Evolutionary conservation across 2,888 invertebrate genomes (phyloP), one percentile per base, ranked within the genome.

Genomic region (Mellilla xanthometata): DNA sequence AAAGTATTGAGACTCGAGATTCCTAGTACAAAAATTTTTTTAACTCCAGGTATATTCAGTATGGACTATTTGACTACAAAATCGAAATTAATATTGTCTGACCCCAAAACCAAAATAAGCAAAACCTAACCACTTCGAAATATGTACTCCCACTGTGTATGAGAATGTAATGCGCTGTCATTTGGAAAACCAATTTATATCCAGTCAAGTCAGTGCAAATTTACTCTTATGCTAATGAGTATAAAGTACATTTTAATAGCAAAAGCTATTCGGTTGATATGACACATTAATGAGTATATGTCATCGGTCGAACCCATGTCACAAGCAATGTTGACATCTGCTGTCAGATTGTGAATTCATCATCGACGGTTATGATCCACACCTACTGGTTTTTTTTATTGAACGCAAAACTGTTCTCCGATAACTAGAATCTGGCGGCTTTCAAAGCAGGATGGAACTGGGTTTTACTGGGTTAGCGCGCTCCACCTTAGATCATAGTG

Each of bases 231-330:
- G 2, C 0, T 2, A 3, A 10, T 22, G 5, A 5, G 2, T 5
- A 33, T 40, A 30, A 6, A 32, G 40, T 22, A 15, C 12, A 7
- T 10, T 0, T 11, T 2, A 12, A 3, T 6, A 1, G 15, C 6
- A 42, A 1, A 3, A 22, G 4, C 34, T 30, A 19, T 24, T 23
- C 46, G 36, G 50, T 35, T 9, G 32, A 32, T 46, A 42, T 31
- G 31, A 44, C 38, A 34, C 30, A 32, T 49, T 54, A 54, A 55
- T 55, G 44, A 55, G 42, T 28, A 35, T 19, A 38, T 40, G 42
- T 52, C 49, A 27, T 51, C 47, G 39, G 36, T 12, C 31, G 23
- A n/a, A 53, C 53, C 56, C 56, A 47, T 43, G 42, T 56, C 51
- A 49, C 19, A 38, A 30, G 12, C 12, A 23, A 43, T 36, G 41